These are phyloP conservation scores for Dermolepida albohirtum DNA, from an alignment of 2,888 invertebrate genomes.

Conservation along the genomic window DNA sequence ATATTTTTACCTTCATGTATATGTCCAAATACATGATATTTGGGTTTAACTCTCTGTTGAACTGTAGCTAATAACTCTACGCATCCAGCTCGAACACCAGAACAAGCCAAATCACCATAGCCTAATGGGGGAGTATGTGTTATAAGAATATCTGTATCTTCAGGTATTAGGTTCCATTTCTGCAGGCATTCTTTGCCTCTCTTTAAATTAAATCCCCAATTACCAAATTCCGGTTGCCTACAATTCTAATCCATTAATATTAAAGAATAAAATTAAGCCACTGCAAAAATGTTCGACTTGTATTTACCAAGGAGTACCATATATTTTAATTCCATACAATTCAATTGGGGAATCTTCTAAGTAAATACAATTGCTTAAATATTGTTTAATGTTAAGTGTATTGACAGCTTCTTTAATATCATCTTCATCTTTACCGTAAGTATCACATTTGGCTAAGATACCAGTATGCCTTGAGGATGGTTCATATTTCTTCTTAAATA, in stretches of 20 bases:
- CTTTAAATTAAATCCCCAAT: constrained; percentile 85
- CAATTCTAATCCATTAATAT: constrained; percentile 14
- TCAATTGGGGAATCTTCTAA: constrained; percentile 77
- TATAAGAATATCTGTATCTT: constrained; percentile 79
- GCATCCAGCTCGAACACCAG: constrained; percentile 82
- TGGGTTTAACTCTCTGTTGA: constrained; percentile 81
- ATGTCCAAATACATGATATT: constrained; percentile 89
- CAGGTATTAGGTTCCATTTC: constrained; percentile 84
- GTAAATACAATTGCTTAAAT: constrained; percentile 82
- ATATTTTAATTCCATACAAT: constrained; percentile 81
- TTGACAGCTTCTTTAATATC: constrained; percentile 74
- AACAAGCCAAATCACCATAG: constrained; percentile 81
- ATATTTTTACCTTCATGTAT: constrained; percentile 79
- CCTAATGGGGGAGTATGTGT: constrained; percentile 90
- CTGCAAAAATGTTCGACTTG: no score
- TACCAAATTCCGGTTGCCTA: constrained; percentile 84
- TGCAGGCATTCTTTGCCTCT: constrained; percentile 77
- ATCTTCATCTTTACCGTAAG: constrained; percentile 71
- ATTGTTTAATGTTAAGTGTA: constrained; percentile 71
- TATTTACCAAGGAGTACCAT: constrained; percentile 83
- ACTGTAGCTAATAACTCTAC: constrained; percentile 82
- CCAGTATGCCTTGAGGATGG: constrained; percentile 67
- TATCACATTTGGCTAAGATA: constrained; percentile 71
- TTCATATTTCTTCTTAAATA: constrained; percentile 64
- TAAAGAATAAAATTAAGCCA: no score